A percentile compares a stretch with the other conserved stretches of the same genome.
These are phyloP conservation scores for Julus scanicus DNA, from an alignment of 2,888 invertebrate species.

Conservation along the genomic window DNA sequence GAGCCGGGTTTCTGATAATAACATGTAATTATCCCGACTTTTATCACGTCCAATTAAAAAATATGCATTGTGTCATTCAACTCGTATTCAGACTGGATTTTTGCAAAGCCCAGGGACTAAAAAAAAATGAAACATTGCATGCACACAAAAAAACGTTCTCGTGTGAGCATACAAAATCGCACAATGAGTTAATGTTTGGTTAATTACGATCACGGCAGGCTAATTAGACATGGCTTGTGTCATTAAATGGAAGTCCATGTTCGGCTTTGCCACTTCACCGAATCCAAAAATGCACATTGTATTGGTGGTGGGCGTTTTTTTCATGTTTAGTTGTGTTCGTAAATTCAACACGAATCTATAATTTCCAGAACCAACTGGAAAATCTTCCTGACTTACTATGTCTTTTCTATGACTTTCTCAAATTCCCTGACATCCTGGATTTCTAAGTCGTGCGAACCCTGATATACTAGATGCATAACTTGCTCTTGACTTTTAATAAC, in stretches of 20 bases:
- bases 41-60: constrained; percentile 27
- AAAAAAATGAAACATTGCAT: neutral
- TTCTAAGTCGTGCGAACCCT: too few relatives aligned
- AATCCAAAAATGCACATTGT: neutral
- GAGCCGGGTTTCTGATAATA: neutral
- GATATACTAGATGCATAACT: too few relatives aligned
- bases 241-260: neutral
- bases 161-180: neutral
- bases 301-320: neutral
- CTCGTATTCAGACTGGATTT: constrained; percentile 4
- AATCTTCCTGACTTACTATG: too few relatives aligned
- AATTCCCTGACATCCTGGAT: too few relatives aligned
- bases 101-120: neutral
- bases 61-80: neutral
- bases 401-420: too few relatives aligned
- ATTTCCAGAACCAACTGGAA: too few relatives aligned
- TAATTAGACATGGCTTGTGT: neutral
- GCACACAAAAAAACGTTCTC: neutral
- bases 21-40: constrained; percentile 1
- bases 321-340: neutral
- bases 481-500: too few relatives aligned
- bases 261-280: neutral
- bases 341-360: neutral
- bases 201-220: constrained; percentile 8
- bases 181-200: constrained; percentile 22